These are phyloP conservation scores for Erpornis zantholeuca DNA, from an alignment of 2,113 vertebrate genomes.

Conservation along the genomic window DNA sequence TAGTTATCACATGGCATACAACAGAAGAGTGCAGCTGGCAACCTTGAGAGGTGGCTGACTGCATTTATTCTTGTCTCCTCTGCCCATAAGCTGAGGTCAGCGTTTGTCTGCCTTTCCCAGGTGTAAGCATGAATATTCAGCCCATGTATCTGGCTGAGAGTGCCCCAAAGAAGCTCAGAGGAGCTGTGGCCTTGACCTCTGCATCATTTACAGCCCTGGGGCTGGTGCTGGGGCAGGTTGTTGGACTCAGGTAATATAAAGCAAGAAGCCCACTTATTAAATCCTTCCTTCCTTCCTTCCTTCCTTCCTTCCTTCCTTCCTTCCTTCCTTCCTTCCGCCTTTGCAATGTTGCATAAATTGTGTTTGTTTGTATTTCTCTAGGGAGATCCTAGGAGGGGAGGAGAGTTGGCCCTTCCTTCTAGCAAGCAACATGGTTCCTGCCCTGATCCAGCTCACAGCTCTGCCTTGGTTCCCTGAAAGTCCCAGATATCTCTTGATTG, in stretches of 20 bases:
- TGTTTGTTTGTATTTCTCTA: conserved; percentile 25
- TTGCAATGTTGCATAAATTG: neutral
- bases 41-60: neutral
- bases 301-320: neutral
- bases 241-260: conserved; percentile 80
- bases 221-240: conserved; percentile 83
- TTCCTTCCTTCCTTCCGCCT: neutral
- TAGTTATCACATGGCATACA: neutral
- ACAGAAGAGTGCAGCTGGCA: neutral
- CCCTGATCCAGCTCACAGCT: conserved; percentile 81
- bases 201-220: conserved; percentile 86
- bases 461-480: conserved; percentile 91
- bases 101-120: conserved; percentile 58
- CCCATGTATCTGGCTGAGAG: conserved; percentile 94
- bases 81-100: neutral
- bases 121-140: conserved; percentile 91
- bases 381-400: conserved; percentile 85
- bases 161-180: conserved; percentile 84
- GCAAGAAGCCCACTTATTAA: neutral
- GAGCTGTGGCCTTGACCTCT: conserved; percentile 82
- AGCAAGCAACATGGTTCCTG: conserved; percentile 84
- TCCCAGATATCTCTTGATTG: conserved; percentile 88
- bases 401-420: conserved; percentile 85
- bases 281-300: neutral
- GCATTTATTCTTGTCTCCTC: neutral